These are phyloP conservation scores for Poeciliopsis occidentalis DNA, from an alignment of 2,113 vertebrate species.

Conservation along the genomic window DNA sequence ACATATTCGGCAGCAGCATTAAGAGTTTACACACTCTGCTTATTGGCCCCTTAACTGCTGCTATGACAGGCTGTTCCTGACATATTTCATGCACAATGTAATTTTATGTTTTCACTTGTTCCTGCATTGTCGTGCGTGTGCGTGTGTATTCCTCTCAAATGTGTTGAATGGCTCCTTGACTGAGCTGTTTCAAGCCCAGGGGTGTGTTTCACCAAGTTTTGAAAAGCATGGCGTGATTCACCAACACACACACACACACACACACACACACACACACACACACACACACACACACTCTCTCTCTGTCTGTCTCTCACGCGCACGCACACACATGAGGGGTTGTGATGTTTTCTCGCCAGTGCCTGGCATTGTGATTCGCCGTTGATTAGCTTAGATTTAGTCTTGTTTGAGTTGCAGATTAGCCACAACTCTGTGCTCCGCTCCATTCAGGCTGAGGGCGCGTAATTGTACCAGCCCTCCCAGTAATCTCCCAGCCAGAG, in stretches of 20 bases:
- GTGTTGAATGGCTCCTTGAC: constrained; percentile 59
- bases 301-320: not conserved
- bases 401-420: constrained; percentile 77
- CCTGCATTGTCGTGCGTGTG: constrained; percentile 11
- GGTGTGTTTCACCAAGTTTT: constrained; percentile 58
- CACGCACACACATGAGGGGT: constrained; percentile 40
- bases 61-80: constrained; percentile 48
- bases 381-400: constrained; percentile 72
- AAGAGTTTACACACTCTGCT: constrained; percentile 4
- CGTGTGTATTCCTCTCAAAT: constrained; percentile 35
- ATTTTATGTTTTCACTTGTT: constrained; percentile 41
- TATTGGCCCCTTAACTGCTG: constrained; percentile 29
- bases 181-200: constrained; percentile 56
- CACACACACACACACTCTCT: constrained; percentile 6
- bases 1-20: not conserved
- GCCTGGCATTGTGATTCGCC: constrained; percentile 67
- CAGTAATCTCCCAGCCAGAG: constrained; percentile 66
- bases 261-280: constrained; percentile 34
- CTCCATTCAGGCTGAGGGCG: constrained; percentile 65
- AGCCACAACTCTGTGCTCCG: constrained; percentile 63
- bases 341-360: constrained; percentile 65
- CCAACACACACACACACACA: constrained; percentile 28
- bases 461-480: constrained; percentile 69
- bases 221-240: constrained; percentile 66
- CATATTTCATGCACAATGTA: constrained; percentile 12